phyloP scores from a whole-genome alignment of 2,888 invertebrate species.

The Rhagonycha lutea region DNA sequence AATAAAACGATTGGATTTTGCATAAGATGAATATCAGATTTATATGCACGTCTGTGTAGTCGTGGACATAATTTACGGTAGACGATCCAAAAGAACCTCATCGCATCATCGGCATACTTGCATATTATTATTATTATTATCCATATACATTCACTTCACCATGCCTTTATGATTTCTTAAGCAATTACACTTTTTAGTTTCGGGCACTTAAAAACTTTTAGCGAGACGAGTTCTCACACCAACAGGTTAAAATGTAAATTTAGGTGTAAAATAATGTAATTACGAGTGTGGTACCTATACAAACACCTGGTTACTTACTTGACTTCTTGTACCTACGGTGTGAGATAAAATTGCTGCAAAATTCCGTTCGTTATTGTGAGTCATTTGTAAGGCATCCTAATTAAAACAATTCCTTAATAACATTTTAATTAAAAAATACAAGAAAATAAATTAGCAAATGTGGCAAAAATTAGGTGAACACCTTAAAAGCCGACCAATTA shows the following conservation, averaged over 20 bases:
- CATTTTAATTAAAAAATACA: conserved; percentile 26
- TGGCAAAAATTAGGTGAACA: background rate
- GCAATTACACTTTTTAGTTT: background rate
- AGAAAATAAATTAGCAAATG: background rate
- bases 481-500: background rate
- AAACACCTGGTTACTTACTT: conserved; percentile 23
- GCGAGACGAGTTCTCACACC: background rate
- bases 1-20: conserved; percentile 47
- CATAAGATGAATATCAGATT: conserved; percentile 37
- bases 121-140: no score
- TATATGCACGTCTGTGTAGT: conserved; percentile 17
- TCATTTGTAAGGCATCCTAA: conserved; percentile 33
- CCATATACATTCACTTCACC: background rate
- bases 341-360: conserved; percentile 26
- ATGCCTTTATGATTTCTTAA: background rate
- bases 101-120: no score
- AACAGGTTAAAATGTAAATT: background rate
- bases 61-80: conserved; percentile 12
- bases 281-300: background rate
- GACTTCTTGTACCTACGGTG: conserved; percentile 17
- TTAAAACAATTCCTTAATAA: conserved; percentile 21
- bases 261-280: background rate
- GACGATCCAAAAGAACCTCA: background rate
- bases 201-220: background rate
- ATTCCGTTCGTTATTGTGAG: conserved; percentile 23